Percentiles rank a stretch among this genome's conserved stretches.
phyloP scores from a whole-genome alignment of 2,888 invertebrate species.

The Euzophera pinguis region DNA sequence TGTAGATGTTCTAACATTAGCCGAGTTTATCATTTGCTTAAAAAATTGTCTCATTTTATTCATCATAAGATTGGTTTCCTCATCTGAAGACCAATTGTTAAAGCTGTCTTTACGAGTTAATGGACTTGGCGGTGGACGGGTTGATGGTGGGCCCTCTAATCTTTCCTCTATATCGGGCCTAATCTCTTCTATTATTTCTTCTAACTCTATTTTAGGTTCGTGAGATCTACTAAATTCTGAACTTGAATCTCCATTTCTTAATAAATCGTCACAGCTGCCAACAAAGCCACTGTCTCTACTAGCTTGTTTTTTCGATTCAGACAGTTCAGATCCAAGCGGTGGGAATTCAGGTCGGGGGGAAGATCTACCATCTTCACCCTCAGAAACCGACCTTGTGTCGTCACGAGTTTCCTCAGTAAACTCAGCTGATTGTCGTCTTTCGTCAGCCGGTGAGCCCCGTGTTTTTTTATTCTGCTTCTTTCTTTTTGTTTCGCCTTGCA shows the following conservation, averaged over 20 bases:
- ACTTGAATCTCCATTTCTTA: slow-evolving; percentile 82
- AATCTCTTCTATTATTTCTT: slow-evolving; percentile 81
- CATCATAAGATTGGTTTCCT: slow-evolving; percentile 97
- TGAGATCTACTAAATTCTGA: slow-evolving; percentile 74
- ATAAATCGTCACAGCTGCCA: slow-evolving; percentile 91
- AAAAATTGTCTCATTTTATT: slow-evolving; percentile 96
- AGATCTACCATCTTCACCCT: slow-evolving; percentile 83
- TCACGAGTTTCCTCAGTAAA: slow-evolving; percentile 81
- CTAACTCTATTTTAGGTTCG: slow-evolving; percentile 78
- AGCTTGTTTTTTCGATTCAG: slow-evolving; percentile 87
- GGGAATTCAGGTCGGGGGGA: slow-evolving; percentile 85
- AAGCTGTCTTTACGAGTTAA: slow-evolving; percentile 92
- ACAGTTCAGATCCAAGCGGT: slow-evolving; percentile 77
- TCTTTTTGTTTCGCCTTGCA: slow-evolving; percentile 90
- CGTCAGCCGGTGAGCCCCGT: slow-evolving; percentile 80
- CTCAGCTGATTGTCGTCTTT: slow-evolving; percentile 82
- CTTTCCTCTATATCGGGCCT: slow-evolving; percentile 76
- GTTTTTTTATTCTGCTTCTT: slow-evolving; percentile 89
- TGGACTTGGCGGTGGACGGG: slow-evolving; percentile 75
- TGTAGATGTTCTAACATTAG: slow-evolving; percentile 76
- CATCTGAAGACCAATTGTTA: slow-evolving; percentile 96
- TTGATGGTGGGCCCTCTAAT: slow-evolving; percentile 71
- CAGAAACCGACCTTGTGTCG: slow-evolving; percentile 79
- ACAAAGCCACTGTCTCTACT: slow-evolving; percentile 94
- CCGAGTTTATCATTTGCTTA: slow-evolving; percentile 91